Evolutionary conservation across 1,140 invertebrate species (phyloP).

Genomic region (Holotrichia oblita): DNA sequence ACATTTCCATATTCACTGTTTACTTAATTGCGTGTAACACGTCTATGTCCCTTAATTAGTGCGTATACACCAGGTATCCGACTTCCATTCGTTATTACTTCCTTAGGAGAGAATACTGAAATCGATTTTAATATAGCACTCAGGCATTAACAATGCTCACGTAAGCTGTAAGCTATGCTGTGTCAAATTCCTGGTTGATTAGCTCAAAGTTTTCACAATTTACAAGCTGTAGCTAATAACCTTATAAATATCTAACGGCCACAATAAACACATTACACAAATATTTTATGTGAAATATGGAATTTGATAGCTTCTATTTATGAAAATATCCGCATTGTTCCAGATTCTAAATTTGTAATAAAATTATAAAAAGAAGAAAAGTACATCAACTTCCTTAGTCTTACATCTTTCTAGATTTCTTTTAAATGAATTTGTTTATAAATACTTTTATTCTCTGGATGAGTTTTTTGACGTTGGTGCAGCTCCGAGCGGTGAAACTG

Average conservation of each 20-base stretch:
- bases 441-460: too few relatives aligned
- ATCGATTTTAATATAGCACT: constrained; percentile 7
- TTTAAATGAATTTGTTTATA: too few relatives aligned
- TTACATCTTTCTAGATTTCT: too few relatives aligned
- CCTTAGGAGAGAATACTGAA: background rate
- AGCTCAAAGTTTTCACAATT: background rate
- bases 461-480: too few relatives aligned
- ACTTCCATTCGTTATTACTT: background rate
- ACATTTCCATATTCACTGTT: constrained; percentile 27
- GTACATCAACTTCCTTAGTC: too few relatives aligned
- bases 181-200: background rate
- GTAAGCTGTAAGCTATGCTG: background rate
- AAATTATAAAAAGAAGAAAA: too few relatives aligned
- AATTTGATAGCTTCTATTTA: too few relatives aligned
- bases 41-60: background rate
- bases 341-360: too few relatives aligned
- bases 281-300: too few relatives aligned
- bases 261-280: too few relatives aligned
- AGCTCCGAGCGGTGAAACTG: too few relatives aligned
- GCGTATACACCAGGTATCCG: background rate
- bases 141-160: background rate
- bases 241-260: background rate
- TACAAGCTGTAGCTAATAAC: background rate
- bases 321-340: too few relatives aligned
- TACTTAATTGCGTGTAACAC: constrained; percentile 24